Evolutionary conservation across 2,888 invertebrate genomes (phyloP), one percentile per base, ranked within the genome.

Genomic region (Sthenelais limicola): DNA sequence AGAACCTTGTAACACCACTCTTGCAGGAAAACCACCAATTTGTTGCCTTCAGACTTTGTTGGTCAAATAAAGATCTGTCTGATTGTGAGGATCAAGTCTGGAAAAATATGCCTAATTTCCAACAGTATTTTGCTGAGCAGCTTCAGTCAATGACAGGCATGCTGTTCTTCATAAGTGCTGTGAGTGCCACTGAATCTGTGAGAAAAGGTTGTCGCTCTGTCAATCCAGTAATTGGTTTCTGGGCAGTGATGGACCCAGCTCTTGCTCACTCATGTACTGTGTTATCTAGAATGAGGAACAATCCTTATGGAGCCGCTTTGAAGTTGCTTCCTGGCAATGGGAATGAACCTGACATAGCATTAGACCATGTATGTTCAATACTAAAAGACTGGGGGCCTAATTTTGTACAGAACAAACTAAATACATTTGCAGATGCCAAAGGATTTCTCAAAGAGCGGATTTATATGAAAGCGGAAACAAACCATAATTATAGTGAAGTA

Each of bases 101-200:
- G 62, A 62, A 21, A 12, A 62, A 35, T 38, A 62, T 62, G 21
- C 35, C 62, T 5, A 24, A 26, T 4, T 62, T 21, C 62, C 62
- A 62, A 28, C 62, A 35, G 62, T 35, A 62, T 3, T 2, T 62
- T 5, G 35, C 38, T 38, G 7, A 12, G 9, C 62, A 62, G 18
- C 62, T 62, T 2, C 21, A 5, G 7, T 28, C 21, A n/a, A 1
- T 62, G 38, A 24, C 35, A 3, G 62, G 62, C 21, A 24, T 62
- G 26, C 38, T 38, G 24, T 62, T 38, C 35, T 62, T 62, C 43
- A 15, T 62, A 43, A 38, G 38, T 21, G 62, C 21, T n/a, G 43
- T 62, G 7, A 62, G 38, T 1, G 62, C 62, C 62, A 62, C 62
- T 9, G n/a, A n/a, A n/a, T n/a, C n/a, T n/a, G 24, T 26, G 24